phyloP scores from a whole-genome alignment of 2,797 vertebrate genomes.

The Anas bahamensis region DNA sequence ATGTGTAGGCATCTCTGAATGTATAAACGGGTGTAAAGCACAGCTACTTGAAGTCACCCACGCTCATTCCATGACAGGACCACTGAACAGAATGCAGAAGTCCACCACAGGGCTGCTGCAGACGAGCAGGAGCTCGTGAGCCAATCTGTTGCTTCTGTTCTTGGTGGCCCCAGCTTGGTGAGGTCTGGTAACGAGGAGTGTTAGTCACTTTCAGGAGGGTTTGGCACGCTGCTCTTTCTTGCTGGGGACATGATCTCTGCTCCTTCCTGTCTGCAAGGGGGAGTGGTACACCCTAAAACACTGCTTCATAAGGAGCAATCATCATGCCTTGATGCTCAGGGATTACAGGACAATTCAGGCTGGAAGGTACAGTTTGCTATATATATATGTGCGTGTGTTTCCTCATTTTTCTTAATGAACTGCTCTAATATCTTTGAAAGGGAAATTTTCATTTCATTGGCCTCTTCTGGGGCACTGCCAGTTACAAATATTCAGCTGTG shows the following conservation, averaged over 20 bases:
- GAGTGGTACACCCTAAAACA: not conserved
- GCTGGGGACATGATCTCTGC: not conserved
- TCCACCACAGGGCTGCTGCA: accelerated
- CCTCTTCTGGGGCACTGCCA: not conserved
- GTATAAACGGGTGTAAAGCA: not conserved
- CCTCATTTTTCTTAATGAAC: not conserved
- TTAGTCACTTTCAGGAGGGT: not conserved
- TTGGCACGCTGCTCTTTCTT: not conserved
- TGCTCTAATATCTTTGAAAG: not conserved
- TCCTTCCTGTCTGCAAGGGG: not conserved
- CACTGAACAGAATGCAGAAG: not conserved
- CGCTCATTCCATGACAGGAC: not conserved
- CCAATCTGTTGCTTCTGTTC: not conserved
- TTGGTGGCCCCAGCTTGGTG: not conserved
- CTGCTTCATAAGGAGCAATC: not conserved
- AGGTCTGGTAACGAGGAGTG: not conserved
- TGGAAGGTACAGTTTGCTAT: not conserved
- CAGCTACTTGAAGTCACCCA: not conserved
- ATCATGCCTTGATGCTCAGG: not conserved
- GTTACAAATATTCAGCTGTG: not conserved
- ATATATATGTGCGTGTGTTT: not conserved
- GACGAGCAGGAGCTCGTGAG: not conserved
- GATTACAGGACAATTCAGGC: not conserved
- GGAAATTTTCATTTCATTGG: not conserved
- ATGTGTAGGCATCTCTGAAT: not conserved